Percentiles rank a stretch among this genome's conserved stretches.
Evolutionary conservation across 2,797 vertebrate genomes (phyloP).

Genomic region (Lemur catta): DNA sequence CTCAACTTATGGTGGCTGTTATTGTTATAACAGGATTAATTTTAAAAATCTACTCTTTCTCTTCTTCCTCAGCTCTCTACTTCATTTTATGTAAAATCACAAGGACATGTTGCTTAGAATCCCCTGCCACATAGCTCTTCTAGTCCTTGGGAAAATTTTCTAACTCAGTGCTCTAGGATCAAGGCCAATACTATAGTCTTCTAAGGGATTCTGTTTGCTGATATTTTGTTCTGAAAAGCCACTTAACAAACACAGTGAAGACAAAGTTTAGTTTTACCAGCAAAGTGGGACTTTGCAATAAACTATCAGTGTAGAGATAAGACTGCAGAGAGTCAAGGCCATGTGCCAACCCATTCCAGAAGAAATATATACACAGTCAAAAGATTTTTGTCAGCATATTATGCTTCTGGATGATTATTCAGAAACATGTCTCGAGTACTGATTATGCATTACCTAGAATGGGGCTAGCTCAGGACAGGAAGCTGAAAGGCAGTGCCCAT

Average conservation of each 20-base stretch:
- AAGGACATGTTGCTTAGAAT: background rate
- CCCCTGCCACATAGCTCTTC: background rate
- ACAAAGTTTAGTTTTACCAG: constrained; percentile 14
- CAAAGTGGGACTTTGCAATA: background rate
- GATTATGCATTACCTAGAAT: background rate
- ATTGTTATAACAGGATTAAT: background rate
- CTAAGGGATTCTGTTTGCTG: constrained; percentile 24
- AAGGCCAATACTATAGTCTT: background rate
- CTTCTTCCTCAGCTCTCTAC: background rate
- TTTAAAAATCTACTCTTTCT: background rate
- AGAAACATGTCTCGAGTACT: background rate
- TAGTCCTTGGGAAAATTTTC: background rate
- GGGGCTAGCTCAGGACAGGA: background rate
- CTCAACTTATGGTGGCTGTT: background rate
- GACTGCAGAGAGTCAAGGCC: background rate
- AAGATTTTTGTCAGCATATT: background rate
- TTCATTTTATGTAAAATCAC: background rate
- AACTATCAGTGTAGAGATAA: background rate
- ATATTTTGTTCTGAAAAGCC: constrained; percentile 12
- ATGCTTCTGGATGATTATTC: background rate
- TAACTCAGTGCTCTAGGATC: background rate
- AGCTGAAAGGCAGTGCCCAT: background rate
- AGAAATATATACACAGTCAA: background rate
- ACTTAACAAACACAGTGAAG: constrained; percentile 8
- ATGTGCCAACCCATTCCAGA: background rate